Evolutionary conservation across 64 coral and sea anemone species (phyloP), one percentile per base, ranked within the genome.

Genomic region (Hydrozoanthus tunicans): DNA sequence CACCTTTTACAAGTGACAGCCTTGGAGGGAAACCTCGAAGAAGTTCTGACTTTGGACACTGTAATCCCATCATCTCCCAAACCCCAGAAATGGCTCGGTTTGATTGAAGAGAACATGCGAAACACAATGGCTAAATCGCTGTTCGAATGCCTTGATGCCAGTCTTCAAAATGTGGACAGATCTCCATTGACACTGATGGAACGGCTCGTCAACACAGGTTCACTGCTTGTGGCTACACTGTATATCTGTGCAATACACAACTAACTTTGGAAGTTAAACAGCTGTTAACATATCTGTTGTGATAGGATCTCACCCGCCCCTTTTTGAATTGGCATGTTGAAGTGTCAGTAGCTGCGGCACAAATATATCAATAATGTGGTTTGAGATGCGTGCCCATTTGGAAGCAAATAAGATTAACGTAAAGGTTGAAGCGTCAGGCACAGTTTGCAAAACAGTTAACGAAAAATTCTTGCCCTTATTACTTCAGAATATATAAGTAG

Each of bases 1-100:
- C 96, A 98, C 77, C 93, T 95, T 17, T 79, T 98, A 5, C 91
- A 98, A 92, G 94, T 92, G 43, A 93, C 79, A 53, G 94, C 82
- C 17, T 63, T 98, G 43, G 92, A 92, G 51, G 96, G 96, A 53
- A 26, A 67, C 53, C 58, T 89, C 67, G 92, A 90, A 12, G 96
- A 98, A 64, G 58, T 89, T 5, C 73, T 98, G 7, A 63, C 82
- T 8, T 90, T 98, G 14, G 51, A 78, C 25, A 61, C 69, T 58
- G 72, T 80, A 4, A 95, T 98, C 53, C 79, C 91, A 17, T 89
- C 96, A 58, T 93, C 91, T 0, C 84, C 91, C 11, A 76, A 79
- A 59, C 94, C 96, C 6, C 96, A 98, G 25, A 82, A 55, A 15
- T 98, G 96, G 96, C 91, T 98, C 54, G 53, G 51, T 26, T 83